Evolutionary conservation across 92 coral and sea anemone species (phyloP), one percentile per base, ranked within the genome.

Genomic region (Parazoanthus swiftii): DNA sequence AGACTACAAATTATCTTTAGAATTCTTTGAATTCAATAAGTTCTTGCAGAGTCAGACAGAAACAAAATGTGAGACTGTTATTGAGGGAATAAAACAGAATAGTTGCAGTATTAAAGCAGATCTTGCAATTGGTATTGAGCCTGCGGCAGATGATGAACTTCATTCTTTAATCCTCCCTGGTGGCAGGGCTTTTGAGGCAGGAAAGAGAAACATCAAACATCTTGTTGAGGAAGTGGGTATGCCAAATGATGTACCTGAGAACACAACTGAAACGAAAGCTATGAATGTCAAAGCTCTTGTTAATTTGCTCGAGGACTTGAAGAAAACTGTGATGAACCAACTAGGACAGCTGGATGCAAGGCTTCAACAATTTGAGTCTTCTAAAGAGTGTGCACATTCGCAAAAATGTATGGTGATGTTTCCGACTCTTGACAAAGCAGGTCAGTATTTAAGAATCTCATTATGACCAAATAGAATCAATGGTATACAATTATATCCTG

Each of bases 381-480:
- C 6, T 26, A 72, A 71, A 46, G 63, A 54, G 18, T 38, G 29
- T 67, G 39, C 38, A 44, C 50, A 26, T 18, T 63, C 39, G 25
- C 56, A 74, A 14, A 8, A 38, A 2, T 6, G 29, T 71, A 29
- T 56, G 8, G 33, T 10, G 68, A 84, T 26, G 42, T 26, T 84
- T 46, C 87, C 87, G n/a, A 70, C 87, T 5, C 63, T 71, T 84
- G 87, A 84, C 36, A 71, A 71, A 50, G 87, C 87, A 70, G 87
- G 87, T 84, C n/a, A 46, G 78, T 71, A 71, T 25, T 36, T 18
- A 18, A 63, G 25, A 18, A 63, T 51, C 16, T 51, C 13, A 51
- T 46, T 8, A 46, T 46, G 0, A 46, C 7, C 48, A 44, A 6
- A 6, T 6, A 4, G 7, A 46, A 46, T 46, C 5, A 6, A 46